These are phyloP conservation scores for Neoscelio sp. DNA, from an alignment of 2,888 invertebrate genomes.

Conservation along the genomic window DNA sequence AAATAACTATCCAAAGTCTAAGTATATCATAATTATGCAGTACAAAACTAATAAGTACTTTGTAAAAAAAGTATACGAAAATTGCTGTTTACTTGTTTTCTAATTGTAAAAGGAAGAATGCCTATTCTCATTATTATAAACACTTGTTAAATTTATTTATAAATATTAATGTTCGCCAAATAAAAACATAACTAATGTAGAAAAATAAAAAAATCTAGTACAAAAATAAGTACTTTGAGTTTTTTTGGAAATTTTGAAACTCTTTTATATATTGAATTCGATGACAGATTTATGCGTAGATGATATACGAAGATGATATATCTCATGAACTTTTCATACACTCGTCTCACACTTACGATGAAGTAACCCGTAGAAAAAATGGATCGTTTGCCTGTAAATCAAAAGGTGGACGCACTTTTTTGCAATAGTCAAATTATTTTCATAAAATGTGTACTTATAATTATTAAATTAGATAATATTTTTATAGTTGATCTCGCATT, in stretches of 20 bases:
- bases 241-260: background rate
- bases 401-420: constrained; percentile 18
- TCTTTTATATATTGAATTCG: constrained; percentile 37
- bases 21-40: too few species aligned
- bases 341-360: constrained; percentile 12
- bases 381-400: constrained; percentile 20
- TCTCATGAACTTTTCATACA: constrained; percentile 11
- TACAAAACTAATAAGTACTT: too few species aligned
- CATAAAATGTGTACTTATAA: constrained; percentile 42
- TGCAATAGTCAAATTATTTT: constrained; percentile 13
- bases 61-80: too few species aligned
- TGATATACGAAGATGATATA: constrained; percentile 28
- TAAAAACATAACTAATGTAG: background rate
- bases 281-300: constrained; percentile 25
- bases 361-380: constrained; percentile 6
- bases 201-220: constrained; percentile 6
- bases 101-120: too few species aligned
- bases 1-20: too few species aligned
- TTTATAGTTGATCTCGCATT: constrained; percentile 10
- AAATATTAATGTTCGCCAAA: too few species aligned
- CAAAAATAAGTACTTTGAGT: constrained; percentile 37
- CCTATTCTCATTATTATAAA: too few species aligned
- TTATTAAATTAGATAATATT: constrained; percentile 32
- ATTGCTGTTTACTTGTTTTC: too few species aligned
- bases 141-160: too few species aligned